Conservation (phyloP, 2,797 vertebrate genomes). For the Darevskia nairensis region DNA sequence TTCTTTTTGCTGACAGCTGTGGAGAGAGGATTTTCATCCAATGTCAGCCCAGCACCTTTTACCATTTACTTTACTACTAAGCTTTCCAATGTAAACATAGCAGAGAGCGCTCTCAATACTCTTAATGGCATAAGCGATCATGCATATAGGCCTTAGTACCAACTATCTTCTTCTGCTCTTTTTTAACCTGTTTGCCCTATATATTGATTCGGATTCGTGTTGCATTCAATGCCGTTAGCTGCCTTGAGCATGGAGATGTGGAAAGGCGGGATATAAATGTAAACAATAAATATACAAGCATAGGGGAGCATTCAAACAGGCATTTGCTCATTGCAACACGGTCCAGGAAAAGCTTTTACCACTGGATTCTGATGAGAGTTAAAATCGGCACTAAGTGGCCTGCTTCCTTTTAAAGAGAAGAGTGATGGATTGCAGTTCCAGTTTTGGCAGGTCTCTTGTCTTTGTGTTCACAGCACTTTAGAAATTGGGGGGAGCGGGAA, state of each 20-base stretch:
- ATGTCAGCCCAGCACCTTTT: not conserved
- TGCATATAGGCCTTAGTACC: not conserved
- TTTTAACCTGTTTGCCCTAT: not conserved
- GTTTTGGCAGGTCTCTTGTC: slow-evolving; percentile 11
- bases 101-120: slow-evolving; percentile 30
- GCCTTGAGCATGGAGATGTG: not conserved
- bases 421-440: not conserved
- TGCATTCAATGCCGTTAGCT: not conserved
- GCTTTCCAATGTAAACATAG: not conserved
- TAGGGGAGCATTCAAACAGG: not conserved
- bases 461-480: not conserved
- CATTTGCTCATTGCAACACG: not conserved
- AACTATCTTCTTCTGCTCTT: not conserved
- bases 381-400: not conserved
- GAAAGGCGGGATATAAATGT: not conserved
- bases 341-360: not conserved
- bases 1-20: slow-evolving; percentile 19
- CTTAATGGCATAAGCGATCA: fast-evolving
- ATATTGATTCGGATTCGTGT: not conserved
- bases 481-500: not conserved
- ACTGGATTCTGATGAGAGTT: not conserved
- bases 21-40: slow-evolving; percentile 37
- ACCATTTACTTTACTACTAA: not conserved
- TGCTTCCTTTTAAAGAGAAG: not conserved
- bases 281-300: not conserved